Evolutionary conservation across 2,797 vertebrate genomes (phyloP).

Genomic region (Centropyge bicolor): DNA sequence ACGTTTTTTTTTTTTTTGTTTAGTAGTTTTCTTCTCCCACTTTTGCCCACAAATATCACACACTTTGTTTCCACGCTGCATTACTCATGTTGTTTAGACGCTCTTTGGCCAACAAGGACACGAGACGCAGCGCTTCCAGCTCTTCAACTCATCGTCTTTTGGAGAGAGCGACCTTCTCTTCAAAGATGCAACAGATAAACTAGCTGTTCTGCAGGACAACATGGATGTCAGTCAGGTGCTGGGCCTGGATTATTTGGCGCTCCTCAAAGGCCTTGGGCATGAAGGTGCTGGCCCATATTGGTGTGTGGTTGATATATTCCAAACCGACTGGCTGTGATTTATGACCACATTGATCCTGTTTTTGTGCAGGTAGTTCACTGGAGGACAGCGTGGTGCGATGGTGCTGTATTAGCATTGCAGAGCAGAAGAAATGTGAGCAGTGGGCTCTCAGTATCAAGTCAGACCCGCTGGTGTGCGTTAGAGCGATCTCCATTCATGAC

Average conservation of each 20-base stretch:
- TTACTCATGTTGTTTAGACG: constrained; percentile 73
- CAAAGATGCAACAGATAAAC: constrained; percentile 86
- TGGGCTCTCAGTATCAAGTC: constrained; percentile 93
- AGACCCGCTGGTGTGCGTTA: constrained; percentile 91
- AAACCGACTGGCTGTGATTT: constrained; percentile 22
- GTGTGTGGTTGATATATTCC: constrained; percentile 2
- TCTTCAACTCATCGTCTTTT: constrained; percentile 88
- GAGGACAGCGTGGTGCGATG: constrained; percentile 93
- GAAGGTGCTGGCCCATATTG: constrained; percentile 85
- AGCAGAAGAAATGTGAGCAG: constrained; percentile 92
- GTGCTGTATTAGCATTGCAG: constrained; percentile 93
- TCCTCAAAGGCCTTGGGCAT: constrained; percentile 93
- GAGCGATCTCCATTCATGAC: constrained; percentile 86
- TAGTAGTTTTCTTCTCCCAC: background rate
- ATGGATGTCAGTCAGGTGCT: constrained; percentile 89
- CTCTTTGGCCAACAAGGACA: constrained; percentile 88
- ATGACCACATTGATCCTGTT: background rate
- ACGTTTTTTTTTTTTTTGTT: background rate
- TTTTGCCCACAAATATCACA: background rate
- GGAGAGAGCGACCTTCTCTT: constrained; percentile 90
- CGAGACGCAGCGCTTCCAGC: constrained; percentile 86
- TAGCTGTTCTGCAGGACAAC: constrained; percentile 85
- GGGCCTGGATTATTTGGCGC: constrained; percentile 92
- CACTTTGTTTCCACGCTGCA: background rate
- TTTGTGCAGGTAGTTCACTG: constrained; percentile 89